Percentiles rank a stretch among this genome's conserved stretches.
phyloP scores from a whole-genome alignment of 2,113 vertebrate genomes.

The Chinchilla lanigera region DNA sequence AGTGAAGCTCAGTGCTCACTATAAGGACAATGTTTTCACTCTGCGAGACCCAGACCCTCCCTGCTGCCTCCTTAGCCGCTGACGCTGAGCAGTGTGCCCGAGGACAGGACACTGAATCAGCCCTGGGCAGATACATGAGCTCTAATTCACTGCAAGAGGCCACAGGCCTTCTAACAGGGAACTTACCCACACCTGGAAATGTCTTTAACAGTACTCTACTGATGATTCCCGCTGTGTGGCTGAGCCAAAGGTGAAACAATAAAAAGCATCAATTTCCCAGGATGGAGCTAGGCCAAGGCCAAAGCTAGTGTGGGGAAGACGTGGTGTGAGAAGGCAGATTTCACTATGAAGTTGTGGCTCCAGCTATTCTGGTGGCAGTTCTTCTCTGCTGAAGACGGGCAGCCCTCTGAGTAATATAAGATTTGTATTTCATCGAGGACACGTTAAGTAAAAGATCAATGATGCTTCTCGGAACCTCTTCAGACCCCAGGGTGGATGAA shows the following conservation, averaged over 20 bases:
- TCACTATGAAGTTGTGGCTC: constrained; percentile 51
- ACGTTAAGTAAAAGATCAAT: constrained; percentile 77
- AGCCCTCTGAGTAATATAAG: constrained; percentile 69
- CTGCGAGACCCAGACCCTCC: background rate
- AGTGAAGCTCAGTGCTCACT: background rate
- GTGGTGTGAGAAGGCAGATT: background rate
- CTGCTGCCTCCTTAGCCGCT: background rate
- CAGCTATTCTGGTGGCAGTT: constrained; percentile 63
- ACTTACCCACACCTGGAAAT: constrained; percentile 50
- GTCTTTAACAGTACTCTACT: constrained; percentile 63
- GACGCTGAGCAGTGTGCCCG: background rate
- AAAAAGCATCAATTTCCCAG: constrained; percentile 36
- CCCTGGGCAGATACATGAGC: background rate
- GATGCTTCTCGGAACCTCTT: constrained; percentile 3
- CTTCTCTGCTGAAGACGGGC: constrained; percentile 66
- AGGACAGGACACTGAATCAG: background rate
- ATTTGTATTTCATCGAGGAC: constrained; percentile 81
- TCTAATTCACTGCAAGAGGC: constrained; percentile 19
- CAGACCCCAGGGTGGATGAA: rapidly evolving
- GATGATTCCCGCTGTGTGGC: constrained; percentile 43
- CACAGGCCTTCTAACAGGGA: constrained; percentile 51
- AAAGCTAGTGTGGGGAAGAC: background rate
- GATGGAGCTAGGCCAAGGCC: background rate
- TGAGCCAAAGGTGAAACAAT: constrained; percentile 57
- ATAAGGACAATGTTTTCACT: background rate